These are phyloP conservation scores for Oithona nana DNA, from an alignment of 2,888 invertebrate genomes.

Conservation along the genomic window DNA sequence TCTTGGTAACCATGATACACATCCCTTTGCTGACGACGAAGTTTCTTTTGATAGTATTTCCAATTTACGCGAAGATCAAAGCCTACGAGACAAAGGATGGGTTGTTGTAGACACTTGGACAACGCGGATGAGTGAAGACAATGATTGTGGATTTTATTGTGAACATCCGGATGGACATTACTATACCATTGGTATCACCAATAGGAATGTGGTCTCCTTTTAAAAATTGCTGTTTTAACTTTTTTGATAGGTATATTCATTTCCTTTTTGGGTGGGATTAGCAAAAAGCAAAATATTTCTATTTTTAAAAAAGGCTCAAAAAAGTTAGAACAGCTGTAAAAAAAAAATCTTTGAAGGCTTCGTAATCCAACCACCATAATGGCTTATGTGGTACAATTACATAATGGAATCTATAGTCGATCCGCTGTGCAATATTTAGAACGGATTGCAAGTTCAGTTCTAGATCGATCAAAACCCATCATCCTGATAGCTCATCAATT, in stretches of 20 bases:
- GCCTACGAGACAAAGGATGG: neutral
- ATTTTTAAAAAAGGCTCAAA: too few species aligned
- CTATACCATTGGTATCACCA: neutral
- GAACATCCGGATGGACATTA: neutral
- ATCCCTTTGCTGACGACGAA: neutral
- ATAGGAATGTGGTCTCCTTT: neutral
- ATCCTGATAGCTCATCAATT: neutral
- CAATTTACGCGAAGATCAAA: neutral
- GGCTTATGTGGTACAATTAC: neutral
- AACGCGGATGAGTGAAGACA: neutral
- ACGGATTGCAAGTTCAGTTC: neutral
- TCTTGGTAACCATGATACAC: neutral
- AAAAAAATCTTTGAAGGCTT: neutral
- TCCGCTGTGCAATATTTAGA: neutral
- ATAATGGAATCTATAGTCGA: neutral
- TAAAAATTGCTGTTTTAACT: too few species aligned
- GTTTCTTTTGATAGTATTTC: neutral
- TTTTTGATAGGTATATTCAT: too few species aligned
- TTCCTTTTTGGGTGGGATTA: too few species aligned
- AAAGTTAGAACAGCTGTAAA: too few species aligned
- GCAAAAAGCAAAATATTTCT: too few species aligned
- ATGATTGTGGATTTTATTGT: neutral
- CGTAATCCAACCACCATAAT: neutral
- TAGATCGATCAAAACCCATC: neutral
- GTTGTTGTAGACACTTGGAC: neutral